Evolutionary conservation across 2,113 vertebrate genomes (phyloP), one percentile per base, ranked within the genome.

Genomic region (Cyanistes caeruleus): DNA sequence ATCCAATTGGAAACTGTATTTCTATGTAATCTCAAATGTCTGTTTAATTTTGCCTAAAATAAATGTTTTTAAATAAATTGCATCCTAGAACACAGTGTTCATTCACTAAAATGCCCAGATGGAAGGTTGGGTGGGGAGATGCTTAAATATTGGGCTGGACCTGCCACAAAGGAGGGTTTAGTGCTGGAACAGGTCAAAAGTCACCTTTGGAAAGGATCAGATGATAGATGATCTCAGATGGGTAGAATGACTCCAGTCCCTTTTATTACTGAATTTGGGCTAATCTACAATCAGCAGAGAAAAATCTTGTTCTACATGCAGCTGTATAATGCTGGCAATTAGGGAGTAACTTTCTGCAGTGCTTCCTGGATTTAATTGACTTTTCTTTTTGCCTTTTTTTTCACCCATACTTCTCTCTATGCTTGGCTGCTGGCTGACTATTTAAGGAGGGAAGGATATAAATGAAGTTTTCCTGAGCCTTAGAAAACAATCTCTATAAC

Each of bases 41-140:
- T 95, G 95, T 97, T 97, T 98, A 97, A 97, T 97, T 98, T 98
- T 98, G 86, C 96, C 83, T 91, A 97, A 87, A 98, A 98, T 98
- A 98, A 98, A 98, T 96, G 93, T 96, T 98, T 98, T 98, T 97
- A 97, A 98, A 97, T 97, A 98, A 97, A 96, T 94, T 84, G 67
- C 44, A 60, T 93, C 68, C 43, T 59, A 62, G 92, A 87, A 80
- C 68, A 59, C 74, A 27, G 33, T 63, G 31, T 73, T 98, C 41
- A 84, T 97, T 98, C 41, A 46, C 77, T 68, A 25, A 79, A 78
- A n/a, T 43, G 11, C 33, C 52, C 28, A 7, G 23, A 17, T 59
- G 46, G 67, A 44, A 55, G 37, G 33, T 51, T 23, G 43, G 56
- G 11, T 4, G 15, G 51, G 72, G 30, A 46, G 17, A 20, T 64